Evolutionary conservation across 2,113 vertebrate species (phyloP).

Genomic region (Chlorodrepanis virens): DNA sequence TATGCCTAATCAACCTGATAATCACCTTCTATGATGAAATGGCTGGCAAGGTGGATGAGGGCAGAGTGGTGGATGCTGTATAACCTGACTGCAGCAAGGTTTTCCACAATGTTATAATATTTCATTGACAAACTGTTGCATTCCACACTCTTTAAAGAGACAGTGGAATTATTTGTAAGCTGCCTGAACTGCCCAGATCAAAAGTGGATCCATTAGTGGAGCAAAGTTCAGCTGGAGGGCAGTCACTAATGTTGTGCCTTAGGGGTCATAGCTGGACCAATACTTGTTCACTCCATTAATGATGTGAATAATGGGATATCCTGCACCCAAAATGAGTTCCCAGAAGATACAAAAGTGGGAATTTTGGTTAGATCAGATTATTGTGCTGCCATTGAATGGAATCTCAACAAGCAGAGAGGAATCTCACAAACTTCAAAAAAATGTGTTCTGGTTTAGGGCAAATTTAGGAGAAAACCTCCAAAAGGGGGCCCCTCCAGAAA

Average conservation of each 20-base stretch:
- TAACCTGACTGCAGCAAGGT: neutral
- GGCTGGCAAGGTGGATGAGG: neutral
- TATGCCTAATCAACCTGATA: neutral
- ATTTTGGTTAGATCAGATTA: neutral
- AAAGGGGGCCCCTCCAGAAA: too few relatives aligned
- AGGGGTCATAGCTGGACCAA: neutral
- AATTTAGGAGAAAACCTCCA: too few relatives aligned
- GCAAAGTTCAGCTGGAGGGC: neutral
- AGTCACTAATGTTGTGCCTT: neutral
- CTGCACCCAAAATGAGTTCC: neutral
- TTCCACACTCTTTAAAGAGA: neutral
- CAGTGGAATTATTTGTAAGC: neutral
- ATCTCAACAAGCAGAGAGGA: neutral
- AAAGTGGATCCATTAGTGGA: neutral
- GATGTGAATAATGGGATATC: neutral
- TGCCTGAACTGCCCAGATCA: neutral
- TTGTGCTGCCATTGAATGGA: neutral
- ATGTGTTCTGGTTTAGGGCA: too few relatives aligned
- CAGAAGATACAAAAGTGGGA: neutral
- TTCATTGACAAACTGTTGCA: neutral
- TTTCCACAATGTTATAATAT: neutral
- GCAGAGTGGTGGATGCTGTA: neutral
- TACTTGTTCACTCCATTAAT: neutral
- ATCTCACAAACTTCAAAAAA: neutral
- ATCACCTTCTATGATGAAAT: neutral